Conservation (phyloP, 2,113 vertebrate species). For the Chauna torquata region DNA sequence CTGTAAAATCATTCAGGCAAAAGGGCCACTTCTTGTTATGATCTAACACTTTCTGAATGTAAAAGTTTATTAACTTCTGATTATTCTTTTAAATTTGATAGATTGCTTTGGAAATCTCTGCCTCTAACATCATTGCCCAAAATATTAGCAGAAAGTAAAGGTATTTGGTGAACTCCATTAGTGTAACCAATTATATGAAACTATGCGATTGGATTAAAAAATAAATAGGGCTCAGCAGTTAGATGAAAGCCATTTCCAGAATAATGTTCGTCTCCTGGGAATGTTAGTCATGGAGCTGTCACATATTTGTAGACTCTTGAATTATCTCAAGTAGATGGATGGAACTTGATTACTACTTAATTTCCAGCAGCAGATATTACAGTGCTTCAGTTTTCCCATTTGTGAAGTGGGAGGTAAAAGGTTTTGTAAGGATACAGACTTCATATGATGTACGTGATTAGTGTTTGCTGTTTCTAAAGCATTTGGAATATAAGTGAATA, state of each 20-base stretch:
- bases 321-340: not conserved
- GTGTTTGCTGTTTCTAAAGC: not conserved
- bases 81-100: not conserved
- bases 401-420: not conserved
- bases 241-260: not conserved
- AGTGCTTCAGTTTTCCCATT: not conserved
- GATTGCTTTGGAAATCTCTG: not conserved
- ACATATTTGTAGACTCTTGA: not conserved
- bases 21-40: not conserved
- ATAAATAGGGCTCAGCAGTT: not conserved
- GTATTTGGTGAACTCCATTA: not conserved
- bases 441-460: not conserved
- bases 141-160: not conserved
- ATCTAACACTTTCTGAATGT: not conserved
- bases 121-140: not conserved
- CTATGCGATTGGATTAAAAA: not conserved
- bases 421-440: not conserved
- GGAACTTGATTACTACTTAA: not conserved
- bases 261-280: not conserved
- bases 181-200: not conserved
- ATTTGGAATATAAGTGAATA: not conserved
- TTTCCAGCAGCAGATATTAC: not conserved
- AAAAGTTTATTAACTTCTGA: not conserved
- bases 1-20: not conserved
- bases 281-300: not conserved